Evolutionary conservation across 2,113 vertebrate species (phyloP).

Genomic region (Dolichallabes microphthalmus): DNA sequence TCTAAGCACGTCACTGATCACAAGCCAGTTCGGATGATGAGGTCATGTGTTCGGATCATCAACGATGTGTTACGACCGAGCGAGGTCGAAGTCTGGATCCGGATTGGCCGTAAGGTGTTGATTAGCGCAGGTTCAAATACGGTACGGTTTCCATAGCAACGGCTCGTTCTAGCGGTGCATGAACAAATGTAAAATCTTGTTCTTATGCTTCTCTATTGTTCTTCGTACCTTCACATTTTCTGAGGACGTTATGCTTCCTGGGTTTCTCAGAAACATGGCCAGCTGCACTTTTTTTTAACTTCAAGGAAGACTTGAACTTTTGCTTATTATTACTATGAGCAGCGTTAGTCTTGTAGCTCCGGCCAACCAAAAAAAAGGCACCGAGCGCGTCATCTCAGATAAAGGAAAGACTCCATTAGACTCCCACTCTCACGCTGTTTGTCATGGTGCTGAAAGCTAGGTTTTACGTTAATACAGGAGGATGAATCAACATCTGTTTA

Average conservation of each 20-base stretch:
- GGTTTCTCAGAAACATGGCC: neutral
- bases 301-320: too few relatives aligned
- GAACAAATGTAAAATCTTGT: neutral
- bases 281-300: neutral
- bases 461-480: neutral
- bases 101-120: neutral
- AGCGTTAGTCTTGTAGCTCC: neutral
- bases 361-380: neutral
- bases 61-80: neutral
- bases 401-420: neutral
- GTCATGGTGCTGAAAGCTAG: neutral
- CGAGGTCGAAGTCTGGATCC: neutral
- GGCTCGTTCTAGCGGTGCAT: neutral
- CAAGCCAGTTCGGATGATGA: slow-evolving; percentile 8
- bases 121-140: neutral
- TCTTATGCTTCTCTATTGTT: neutral
- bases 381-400: neutral
- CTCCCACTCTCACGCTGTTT: neutral
- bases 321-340: neutral
- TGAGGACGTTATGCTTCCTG: neutral
- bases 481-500: neutral
- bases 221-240: neutral
- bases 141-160: neutral
- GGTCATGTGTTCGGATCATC: slow-evolving; percentile 35
- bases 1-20: neutral